These are phyloP conservation scores for Acanthurus leucopareius DNA, from an alignment of 2,797 vertebrate species.

Conservation along the genomic window DNA sequence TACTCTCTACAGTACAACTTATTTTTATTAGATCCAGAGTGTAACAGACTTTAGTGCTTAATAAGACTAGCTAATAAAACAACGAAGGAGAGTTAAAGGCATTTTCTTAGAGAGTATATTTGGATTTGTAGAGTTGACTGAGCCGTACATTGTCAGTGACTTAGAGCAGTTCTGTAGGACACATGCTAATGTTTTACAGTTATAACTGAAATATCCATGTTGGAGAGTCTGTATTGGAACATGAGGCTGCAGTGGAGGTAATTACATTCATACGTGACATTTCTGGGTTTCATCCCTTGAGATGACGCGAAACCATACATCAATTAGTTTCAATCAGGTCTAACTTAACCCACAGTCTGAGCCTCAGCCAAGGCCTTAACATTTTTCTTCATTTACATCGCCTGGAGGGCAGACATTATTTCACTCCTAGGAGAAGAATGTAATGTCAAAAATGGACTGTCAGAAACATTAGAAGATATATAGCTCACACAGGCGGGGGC, in stretches of 20 bases:
- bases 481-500: conserved; percentile 46
- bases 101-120: conserved; percentile 36
- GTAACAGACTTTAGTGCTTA: background rate
- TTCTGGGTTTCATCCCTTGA: conserved; percentile 70
- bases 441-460: conserved; percentile 76
- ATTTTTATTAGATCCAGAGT: conserved; percentile 4
- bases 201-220: conserved; percentile 29
- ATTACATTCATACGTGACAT: conserved; percentile 71
- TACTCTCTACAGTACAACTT: background rate
- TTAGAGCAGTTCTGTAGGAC: conserved; percentile 32
- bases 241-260: conserved; percentile 53
- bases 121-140: conserved; percentile 22
- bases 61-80: background rate
- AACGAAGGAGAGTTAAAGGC: conserved; percentile 9
- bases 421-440: conserved; percentile 68
- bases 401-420: conserved; percentile 71
- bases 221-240: conserved; percentile 45
- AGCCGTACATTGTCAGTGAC: conserved; percentile 36
- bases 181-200: conserved; percentile 20
- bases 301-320: conserved; percentile 67
- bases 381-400: conserved; percentile 75
- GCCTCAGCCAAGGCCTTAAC: conserved; percentile 48
- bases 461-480: conserved; percentile 65
- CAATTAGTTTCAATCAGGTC: conserved; percentile 76
- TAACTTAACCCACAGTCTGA: conserved; percentile 61